A percentile compares a stretch with the other conserved stretches of the same genome.
Conservation (phyloP, 2,113 vertebrate species). For the Heptranchias perlo region DNA sequence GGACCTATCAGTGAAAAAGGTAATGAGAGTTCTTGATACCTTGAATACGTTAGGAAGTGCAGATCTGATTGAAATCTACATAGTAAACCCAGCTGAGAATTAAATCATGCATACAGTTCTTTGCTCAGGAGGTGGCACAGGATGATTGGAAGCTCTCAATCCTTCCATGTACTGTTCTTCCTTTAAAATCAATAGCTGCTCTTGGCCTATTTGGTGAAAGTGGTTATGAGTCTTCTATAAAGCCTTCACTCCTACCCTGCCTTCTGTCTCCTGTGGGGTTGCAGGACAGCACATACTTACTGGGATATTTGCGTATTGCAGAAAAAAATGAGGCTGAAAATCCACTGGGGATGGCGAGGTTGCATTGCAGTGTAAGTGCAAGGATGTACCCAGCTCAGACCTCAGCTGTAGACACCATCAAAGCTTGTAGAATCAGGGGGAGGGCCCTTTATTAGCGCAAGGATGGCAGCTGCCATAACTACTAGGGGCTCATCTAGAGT, state of each 20-base stretch:
- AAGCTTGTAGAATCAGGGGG: not conserved
- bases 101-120: not conserved
- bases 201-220: not conserved
- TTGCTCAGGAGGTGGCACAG: not conserved
- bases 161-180: not conserved
- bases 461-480: not conserved
- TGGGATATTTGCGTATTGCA: not conserved
- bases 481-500: not conserved
- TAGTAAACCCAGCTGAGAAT: not conserved
- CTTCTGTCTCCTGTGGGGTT: not conserved
- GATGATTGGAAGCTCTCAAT: not conserved
- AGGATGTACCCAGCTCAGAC: not conserved
- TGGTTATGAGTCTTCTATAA: not conserved
- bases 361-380: not conserved
- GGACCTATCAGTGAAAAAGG: not conserved
- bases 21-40: no score
- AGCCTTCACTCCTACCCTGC: not conserved
- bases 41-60: no score
- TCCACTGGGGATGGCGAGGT: not conserved
- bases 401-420: not conserved
- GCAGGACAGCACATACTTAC: not conserved
- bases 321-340: not conserved
- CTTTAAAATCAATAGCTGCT: not conserved
- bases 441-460: not conserved
- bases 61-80: no score